Percentiles rank a stretch among this genome's conserved stretches.
Conservation (phyloP, 2,113 vertebrate genomes). For the Pseudopodoces humilis region DNA sequence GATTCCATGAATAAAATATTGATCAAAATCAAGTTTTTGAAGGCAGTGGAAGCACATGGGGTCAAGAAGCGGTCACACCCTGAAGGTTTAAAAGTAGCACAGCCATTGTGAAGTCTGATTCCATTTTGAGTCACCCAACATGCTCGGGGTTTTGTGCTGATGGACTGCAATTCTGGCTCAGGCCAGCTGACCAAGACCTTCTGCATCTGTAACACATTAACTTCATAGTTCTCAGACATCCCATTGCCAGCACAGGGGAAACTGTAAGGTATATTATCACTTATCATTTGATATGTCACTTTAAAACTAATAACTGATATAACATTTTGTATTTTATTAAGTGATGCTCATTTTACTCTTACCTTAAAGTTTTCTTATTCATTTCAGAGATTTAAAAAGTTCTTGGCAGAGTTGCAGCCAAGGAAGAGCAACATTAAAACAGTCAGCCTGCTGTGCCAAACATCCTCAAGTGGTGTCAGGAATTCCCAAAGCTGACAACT, state of each 20-base stretch:
- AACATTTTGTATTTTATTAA: neutral
- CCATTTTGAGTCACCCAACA: neutral
- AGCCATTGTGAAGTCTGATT: neutral
- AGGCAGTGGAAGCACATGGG: rapidly evolving
- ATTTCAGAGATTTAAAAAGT: neutral
- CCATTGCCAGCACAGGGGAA: neutral
- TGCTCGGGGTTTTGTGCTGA: neutral
- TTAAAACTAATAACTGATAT: neutral
- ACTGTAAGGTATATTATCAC: neutral
- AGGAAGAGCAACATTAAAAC: neutral
- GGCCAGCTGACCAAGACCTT: neutral
- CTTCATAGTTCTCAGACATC: neutral
- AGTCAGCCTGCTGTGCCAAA: neutral
- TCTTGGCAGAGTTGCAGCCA: neutral
- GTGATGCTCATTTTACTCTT: neutral
- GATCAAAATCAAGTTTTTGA: neutral
- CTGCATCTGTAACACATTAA: neutral
- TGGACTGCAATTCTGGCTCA: neutral
- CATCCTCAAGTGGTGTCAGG: neutral
- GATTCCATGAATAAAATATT: neutral
- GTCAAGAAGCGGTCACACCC: neutral
- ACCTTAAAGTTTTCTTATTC: neutral
- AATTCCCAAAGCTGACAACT: neutral
- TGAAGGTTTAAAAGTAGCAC: neutral
- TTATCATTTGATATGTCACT: neutral